Evolutionary conservation across 2,113 vertebrate genomes (phyloP).

Genomic region (Okapia johnstoni): DNA sequence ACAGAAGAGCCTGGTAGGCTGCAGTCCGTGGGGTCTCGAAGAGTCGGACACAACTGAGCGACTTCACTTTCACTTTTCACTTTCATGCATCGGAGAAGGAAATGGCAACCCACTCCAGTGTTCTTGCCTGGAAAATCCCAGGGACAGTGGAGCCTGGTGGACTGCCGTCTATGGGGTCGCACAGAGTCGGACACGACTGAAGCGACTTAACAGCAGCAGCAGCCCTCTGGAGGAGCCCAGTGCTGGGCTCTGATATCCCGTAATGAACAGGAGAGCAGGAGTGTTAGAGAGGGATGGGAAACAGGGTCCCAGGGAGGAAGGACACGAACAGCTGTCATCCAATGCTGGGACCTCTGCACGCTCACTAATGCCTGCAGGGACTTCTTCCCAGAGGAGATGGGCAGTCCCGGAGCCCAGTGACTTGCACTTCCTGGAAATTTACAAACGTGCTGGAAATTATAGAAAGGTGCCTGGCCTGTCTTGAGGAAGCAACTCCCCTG

Average conservation of each 20-base stretch:
- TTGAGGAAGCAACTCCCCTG: not conserved
- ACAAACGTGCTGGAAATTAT: not conserved
- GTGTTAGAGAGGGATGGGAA: not conserved
- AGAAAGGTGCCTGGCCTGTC: not conserved
- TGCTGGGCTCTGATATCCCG: rapidly evolving
- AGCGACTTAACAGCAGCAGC: too few relatives aligned
- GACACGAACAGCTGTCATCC: not conserved
- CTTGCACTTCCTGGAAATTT: not conserved
- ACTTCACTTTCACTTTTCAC: too few relatives aligned
- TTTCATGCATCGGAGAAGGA: too few relatives aligned
- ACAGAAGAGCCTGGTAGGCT: too few relatives aligned
- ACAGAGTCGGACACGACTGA: too few relatives aligned
- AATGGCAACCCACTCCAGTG: too few relatives aligned
- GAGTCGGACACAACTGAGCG: too few relatives aligned
- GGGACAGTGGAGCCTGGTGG: too few relatives aligned
- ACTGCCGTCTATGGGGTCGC: too few relatives aligned
- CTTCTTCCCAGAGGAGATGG: not conserved
- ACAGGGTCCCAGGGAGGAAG: not conserved
- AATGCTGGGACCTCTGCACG: rapidly evolving
- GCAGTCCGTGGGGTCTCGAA: too few relatives aligned
- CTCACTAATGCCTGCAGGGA: not conserved
- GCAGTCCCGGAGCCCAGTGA: rapidly evolving
- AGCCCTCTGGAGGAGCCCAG: not conserved
- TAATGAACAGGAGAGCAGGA: not conserved
- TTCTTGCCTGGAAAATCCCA: too few relatives aligned